A percentile compares a stretch with the other conserved stretches of the same genome.
Evolutionary conservation across 2,113 vertebrate genomes (phyloP).

Genomic region (Dasyornis broadbenti): DNA sequence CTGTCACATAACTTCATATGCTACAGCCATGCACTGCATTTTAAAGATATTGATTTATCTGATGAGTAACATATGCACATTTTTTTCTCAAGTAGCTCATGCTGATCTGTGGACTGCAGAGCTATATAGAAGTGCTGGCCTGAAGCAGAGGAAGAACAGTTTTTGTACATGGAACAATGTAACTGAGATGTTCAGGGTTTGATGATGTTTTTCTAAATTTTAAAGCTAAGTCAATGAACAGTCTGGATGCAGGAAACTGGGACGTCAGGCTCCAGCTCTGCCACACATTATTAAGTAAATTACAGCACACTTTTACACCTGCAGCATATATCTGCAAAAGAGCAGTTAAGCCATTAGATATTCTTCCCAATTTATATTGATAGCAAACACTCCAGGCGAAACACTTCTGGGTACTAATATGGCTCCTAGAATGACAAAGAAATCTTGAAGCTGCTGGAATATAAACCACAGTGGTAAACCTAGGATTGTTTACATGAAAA

Average conservation of each 20-base stretch:
- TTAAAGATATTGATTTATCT: background rate
- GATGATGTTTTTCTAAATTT: background rate
- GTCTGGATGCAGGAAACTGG: background rate
- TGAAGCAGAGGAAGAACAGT: background rate
- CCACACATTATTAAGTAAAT: background rate
- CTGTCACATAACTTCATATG: background rate
- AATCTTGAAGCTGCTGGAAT: background rate
- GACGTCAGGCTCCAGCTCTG: background rate
- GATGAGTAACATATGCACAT: background rate
- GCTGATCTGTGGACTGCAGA: background rate
- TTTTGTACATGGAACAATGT: background rate
- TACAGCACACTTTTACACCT: background rate
- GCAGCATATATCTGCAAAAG: background rate
- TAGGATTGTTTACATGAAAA: background rate
- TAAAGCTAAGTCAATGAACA: background rate
- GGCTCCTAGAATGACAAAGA: background rate
- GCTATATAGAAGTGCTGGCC: accelerated
- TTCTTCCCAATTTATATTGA: background rate
- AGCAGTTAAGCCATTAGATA: background rate
- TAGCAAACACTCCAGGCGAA: background rate
- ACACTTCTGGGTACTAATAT: background rate
- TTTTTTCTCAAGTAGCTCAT: background rate
- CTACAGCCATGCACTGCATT: background rate
- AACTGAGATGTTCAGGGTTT: background rate
- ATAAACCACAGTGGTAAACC: background rate